Evolutionary conservation across 2,888 invertebrate species (phyloP).

Genomic region (Ecliptopera silaceata): DNA sequence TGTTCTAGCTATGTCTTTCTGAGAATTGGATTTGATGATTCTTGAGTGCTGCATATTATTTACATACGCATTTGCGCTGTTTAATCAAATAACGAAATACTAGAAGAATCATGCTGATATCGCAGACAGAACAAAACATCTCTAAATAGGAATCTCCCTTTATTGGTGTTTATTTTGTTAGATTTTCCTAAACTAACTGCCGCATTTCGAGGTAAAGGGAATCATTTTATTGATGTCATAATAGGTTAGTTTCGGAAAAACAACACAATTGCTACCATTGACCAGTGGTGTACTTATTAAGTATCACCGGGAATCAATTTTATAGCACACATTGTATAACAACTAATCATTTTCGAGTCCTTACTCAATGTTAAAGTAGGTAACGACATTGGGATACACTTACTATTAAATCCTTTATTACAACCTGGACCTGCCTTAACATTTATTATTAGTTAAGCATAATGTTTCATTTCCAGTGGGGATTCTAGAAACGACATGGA

Average conservation of each 20-base stretch:
- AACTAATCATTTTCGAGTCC: slow-evolving; percentile 67
- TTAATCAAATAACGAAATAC: background rate
- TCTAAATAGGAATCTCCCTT: slow-evolving; percentile 54
- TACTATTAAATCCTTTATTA: slow-evolving; percentile 69
- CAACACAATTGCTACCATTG: too few relatives aligned
- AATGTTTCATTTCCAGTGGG: slow-evolving; percentile 57
- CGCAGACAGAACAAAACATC: slow-evolving; percentile 40
- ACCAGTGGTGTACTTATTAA: slow-evolving; percentile 56
- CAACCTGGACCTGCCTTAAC: slow-evolving; percentile 77
- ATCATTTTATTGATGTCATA: too few relatives aligned
- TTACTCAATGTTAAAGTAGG: slow-evolving; percentile 74
- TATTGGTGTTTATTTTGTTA: too few relatives aligned
- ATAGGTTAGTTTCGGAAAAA: too few relatives aligned
- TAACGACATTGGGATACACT: slow-evolving; percentile 72
- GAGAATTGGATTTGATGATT: background rate
- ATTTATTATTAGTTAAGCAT: slow-evolving; percentile 67
- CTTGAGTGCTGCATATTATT: background rate
- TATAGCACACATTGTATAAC: slow-evolving; percentile 76
- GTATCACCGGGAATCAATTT: slow-evolving; percentile 58
- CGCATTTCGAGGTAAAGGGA: too few relatives aligned
- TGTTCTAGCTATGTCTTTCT: slow-evolving; percentile 30
- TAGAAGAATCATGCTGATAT: background rate
- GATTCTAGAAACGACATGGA: slow-evolving; percentile 67
- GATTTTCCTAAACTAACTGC: too few relatives aligned
- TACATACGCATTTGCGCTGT: background rate